Base-by-base conservation (phyloP, 2,113 vertebrate species). In the Cochlearius cochlearius region DNA sequence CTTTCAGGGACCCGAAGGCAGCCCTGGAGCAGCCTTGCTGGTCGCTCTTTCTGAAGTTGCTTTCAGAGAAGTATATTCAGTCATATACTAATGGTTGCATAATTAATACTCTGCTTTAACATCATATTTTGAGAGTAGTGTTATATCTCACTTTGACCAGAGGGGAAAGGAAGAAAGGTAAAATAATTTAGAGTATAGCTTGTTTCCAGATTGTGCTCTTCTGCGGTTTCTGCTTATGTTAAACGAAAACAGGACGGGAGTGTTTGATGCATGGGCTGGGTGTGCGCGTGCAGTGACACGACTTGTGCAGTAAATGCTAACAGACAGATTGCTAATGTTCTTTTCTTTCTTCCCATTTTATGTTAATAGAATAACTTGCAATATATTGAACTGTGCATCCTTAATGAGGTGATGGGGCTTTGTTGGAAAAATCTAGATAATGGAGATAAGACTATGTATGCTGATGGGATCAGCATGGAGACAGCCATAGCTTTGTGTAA, bases 211-310 rank as follows among this genome's bases (percentile, higher is more conserved):
- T 26, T 62, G 12, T 75, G 56, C 56, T 86, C 8, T 55, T 80
- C 20, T 91, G 47, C 4, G 1, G 3, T 71, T 74, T 64, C 52
- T 58, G 38, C 49, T 64, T 38, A 25, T 2, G 8, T 67, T 39
- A 71, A 77, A 83, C 0, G 3, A 55, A 63, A 86, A 36, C 0
- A 9, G 79, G 34, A 17, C 2, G 2, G 47, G 30, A 67, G 19
- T 9, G 38, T 41, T 66, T 66, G 50, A 9, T 34, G 68, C 50
- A n/a, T 0, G 15, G 77, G 43, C 53, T 47, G 63, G 7, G 38
- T 39, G 39, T 2, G 3, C 9, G 0, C 2, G 29, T 73, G 74
- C 58, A 5, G 2, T 25, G 66, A 82, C 41, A 62, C 0, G 0
- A 27, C 50, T 32, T 23, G 14, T 30, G 41, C 47, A 22, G 41